A percentile compares a stretch with the other conserved stretches of the same genome.
Conservation (phyloP, 2,888 invertebrate species). For the Orgyia antiqua region DNA sequence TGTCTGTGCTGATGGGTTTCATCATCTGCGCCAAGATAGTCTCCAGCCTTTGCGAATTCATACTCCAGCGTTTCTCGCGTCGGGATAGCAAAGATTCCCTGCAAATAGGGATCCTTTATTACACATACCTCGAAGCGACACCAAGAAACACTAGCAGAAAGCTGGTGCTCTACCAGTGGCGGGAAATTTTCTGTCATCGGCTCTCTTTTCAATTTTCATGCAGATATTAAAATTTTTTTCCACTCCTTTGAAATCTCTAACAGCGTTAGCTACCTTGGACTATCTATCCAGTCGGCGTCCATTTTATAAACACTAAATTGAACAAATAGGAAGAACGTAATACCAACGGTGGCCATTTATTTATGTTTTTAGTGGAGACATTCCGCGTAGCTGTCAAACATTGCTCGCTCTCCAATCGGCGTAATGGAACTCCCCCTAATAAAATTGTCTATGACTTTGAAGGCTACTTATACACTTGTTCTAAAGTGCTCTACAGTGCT, state of each 20-base stretch:
- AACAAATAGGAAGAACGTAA: conserved; percentile 66
- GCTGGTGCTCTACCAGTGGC: conserved; percentile 45
- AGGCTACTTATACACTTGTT: no score
- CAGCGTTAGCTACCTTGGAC: conserved; percentile 43
- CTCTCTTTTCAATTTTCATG: conserved; percentile 43
- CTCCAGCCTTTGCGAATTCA: conserved; percentile 64
- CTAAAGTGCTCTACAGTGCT: no score
- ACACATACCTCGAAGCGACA: conserved; percentile 54
- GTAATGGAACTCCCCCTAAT: conserved; percentile 22
- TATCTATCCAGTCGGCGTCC: conserved; percentile 58
- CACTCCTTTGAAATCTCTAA: not conserved
- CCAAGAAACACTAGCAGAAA: conserved; percentile 35
- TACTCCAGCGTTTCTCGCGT: conserved; percentile 63
- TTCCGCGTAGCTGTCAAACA: conserved; percentile 53
- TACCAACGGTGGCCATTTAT: conserved; percentile 75
- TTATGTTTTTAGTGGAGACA: conserved; percentile 66
- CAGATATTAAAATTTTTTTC: conserved; percentile 18
- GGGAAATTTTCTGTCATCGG: conserved; percentile 66
- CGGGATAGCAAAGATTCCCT: conserved; percentile 49
- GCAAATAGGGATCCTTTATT: conserved; percentile 52
- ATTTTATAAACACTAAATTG: conserved; percentile 66
- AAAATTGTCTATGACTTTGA: conserved; percentile 25
- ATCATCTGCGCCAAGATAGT: conserved; percentile 68
- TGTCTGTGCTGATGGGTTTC: conserved; percentile 59
- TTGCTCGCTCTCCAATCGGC: conserved; percentile 37